A percentile compares a stretch with the other conserved stretches of the same genome.
Conservation (phyloP, 2,113 vertebrate genomes). For the Enhydra lutris region DNA sequence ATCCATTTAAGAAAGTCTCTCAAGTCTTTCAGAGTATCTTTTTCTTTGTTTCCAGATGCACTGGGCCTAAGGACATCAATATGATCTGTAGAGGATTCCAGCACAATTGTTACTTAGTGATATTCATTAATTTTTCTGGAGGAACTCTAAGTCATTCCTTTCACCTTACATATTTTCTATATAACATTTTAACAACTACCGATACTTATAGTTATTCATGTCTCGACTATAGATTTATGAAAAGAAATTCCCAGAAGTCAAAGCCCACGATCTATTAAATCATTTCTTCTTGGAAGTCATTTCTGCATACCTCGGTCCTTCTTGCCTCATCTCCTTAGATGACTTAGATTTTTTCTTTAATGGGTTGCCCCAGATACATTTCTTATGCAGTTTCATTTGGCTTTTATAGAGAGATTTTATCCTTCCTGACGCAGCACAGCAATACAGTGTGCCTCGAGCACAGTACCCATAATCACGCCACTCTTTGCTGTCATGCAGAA, state of each 20-base stretch:
- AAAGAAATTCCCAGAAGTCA: slow-evolving; percentile 55
- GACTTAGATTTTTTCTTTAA: neutral
- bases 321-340: neutral
- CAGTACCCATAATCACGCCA: neutral
- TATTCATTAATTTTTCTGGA: slow-evolving; percentile 43
- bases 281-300: slow-evolving; percentile 50
- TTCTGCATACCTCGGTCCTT: slow-evolving; percentile 16
- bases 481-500: neutral
- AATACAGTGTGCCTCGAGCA: neutral
- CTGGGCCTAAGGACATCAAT: neutral
- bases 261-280: slow-evolving; percentile 22
- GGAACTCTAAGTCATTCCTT: slow-evolving; percentile 21
- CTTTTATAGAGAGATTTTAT: neutral
- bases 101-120: slow-evolving; percentile 29
- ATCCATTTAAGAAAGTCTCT: slow-evolving; percentile 29
- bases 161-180: slow-evolving; percentile 32
- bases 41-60: neutral
- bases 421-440: neutral
- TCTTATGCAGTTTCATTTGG: neutral
- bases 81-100: neutral
- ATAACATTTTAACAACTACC: slow-evolving; percentile 37
- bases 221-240: slow-evolving; percentile 52
- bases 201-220: slow-evolving; percentile 26
- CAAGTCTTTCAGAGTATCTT: neutral
- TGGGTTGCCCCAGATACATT: slow-evolving; percentile 3